phyloP scores from a whole-genome alignment of 2,888 invertebrate species.

The Taenaris catops region DNA sequence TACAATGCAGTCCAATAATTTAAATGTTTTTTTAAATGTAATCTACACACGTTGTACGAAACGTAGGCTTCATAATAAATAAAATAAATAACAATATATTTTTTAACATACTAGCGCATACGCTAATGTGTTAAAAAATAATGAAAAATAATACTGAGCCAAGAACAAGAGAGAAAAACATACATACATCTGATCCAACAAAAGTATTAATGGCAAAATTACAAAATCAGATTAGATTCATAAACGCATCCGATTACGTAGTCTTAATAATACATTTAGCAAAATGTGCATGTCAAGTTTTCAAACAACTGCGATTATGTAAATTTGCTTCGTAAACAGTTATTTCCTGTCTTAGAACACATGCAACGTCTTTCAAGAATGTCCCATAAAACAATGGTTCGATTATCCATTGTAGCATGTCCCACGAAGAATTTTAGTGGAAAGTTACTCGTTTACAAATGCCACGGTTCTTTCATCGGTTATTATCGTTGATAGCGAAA shows the following conservation, averaged over 20 bases:
- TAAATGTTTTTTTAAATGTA: too few relatives aligned
- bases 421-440: conserved; percentile 6
- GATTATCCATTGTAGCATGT: conserved; percentile 6
- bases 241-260: conserved; percentile 1
- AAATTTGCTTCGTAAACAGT: conserved; percentile 7
- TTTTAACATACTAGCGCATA: too few relatives aligned
- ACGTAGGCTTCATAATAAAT: too few relatives aligned
- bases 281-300: conserved; percentile 4
- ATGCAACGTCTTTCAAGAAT: conserved; percentile 11
- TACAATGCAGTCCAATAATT: too few relatives aligned
- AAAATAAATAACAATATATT: too few relatives aligned
- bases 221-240: conserved; percentile 1
- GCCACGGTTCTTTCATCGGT: conserved; percentile 1
- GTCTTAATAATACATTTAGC: conserved; percentile 1
- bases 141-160: too few relatives aligned
- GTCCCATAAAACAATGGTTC: conserved; percentile 7
- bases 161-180: too few relatives aligned
- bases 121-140: too few relatives aligned
- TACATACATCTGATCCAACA: too few relatives aligned
- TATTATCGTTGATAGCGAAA: conserved; percentile 6
- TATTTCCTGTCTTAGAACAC: conserved; percentile 15
- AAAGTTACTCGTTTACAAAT: conserved; percentile 11
- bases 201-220: neutral
- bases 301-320: conserved; percentile 10
- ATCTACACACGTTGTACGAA: too few relatives aligned